A percentile compares a stretch with the other conserved stretches of the same genome.
phyloP scores from a whole-genome alignment of 2,888 invertebrate species.

The Ormyrus pomaceus region DNA sequence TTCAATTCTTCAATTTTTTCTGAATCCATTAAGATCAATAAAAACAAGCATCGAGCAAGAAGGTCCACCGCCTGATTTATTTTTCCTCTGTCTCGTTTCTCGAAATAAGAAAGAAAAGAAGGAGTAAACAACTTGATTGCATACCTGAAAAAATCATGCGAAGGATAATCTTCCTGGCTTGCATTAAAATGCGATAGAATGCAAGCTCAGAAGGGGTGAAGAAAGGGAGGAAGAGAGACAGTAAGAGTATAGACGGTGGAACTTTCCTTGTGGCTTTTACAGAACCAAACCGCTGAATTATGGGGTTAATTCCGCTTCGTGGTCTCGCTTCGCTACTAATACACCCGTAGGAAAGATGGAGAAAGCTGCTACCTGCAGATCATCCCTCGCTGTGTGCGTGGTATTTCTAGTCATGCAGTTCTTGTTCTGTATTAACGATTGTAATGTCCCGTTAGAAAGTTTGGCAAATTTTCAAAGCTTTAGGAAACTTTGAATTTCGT shows the following conservation, averaged over 20 bases:
- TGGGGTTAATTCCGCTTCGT: conserved; percentile 57
- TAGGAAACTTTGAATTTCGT: too few species aligned
- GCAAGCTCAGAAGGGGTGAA: too few species aligned
- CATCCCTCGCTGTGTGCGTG: neutral
- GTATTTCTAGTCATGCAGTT: neutral
- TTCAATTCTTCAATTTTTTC: too few species aligned
- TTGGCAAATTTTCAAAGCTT: too few species aligned
- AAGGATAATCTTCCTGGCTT: conserved; percentile 44
- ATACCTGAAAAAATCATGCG: neutral
- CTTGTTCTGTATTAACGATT: neutral
- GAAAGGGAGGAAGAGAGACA: too few species aligned
- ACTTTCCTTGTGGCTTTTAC: conserved; percentile 57
- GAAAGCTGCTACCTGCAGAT: conserved; percentile 35
- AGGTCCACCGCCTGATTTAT: too few species aligned
- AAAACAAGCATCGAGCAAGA: too few species aligned
- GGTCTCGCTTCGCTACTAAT: conserved; percentile 54
- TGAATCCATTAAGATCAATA: too few species aligned
- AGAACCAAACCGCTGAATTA: conserved; percentile 61
- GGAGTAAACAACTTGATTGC: too few species aligned
- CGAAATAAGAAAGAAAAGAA: too few species aligned
- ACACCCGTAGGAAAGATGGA: conserved; percentile 56
- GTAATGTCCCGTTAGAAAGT: too few species aligned
- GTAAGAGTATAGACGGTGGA: conserved; percentile 3
- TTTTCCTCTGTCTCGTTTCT: too few species aligned
- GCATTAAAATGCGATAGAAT: conserved; percentile 29